These are phyloP conservation scores for Bursaphelenchus mucronatus DNA, from an alignment of 1,140 invertebrate species.

Conservation along the genomic window DNA sequence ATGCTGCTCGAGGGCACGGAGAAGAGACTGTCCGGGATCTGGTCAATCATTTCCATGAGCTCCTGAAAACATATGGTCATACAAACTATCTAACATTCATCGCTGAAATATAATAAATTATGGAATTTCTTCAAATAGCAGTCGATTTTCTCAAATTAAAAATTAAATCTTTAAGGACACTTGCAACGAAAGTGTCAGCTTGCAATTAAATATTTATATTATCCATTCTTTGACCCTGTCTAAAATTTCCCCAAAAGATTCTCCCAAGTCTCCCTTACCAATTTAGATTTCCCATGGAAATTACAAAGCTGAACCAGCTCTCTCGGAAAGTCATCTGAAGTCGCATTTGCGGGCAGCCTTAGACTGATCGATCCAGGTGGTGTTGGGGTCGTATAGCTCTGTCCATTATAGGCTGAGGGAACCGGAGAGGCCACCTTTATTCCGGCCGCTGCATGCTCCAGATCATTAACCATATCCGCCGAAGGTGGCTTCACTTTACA, in stretches of 20 bases:
- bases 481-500: slow-evolving; percentile 61
- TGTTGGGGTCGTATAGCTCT: background rate
- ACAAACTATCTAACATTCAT: background rate
- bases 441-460: slow-evolving; percentile 8
- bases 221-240: no score
- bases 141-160: background rate
- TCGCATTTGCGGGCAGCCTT: slow-evolving; percentile 35
- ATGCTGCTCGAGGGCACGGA: slow-evolving; percentile 16
- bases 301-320: slow-evolving; percentile 57
- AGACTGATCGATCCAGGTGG: background rate
- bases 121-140: background rate
- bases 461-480: slow-evolving; percentile 42
- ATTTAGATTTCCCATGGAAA: slow-evolving; percentile 58
- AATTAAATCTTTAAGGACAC: background rate
- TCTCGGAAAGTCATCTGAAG: slow-evolving; percentile 50
- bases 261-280: slow-evolving; percentile 30
- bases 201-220: no score
- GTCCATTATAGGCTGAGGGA: slow-evolving; percentile 5
- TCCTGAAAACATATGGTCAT: slow-evolving; percentile 6
- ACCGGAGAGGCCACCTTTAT: slow-evolving; percentile 31
- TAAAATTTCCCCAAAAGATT: no score
- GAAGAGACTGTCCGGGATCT: slow-evolving; percentile 19
- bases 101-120: background rate
- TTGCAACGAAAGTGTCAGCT: no score
- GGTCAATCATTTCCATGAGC: slow-evolving; percentile 22